Evolutionary conservation across 2,113 vertebrate species (phyloP), one percentile per base, ranked within the genome.

Genomic region (Dicerorhinus sumatrensis): DNA sequence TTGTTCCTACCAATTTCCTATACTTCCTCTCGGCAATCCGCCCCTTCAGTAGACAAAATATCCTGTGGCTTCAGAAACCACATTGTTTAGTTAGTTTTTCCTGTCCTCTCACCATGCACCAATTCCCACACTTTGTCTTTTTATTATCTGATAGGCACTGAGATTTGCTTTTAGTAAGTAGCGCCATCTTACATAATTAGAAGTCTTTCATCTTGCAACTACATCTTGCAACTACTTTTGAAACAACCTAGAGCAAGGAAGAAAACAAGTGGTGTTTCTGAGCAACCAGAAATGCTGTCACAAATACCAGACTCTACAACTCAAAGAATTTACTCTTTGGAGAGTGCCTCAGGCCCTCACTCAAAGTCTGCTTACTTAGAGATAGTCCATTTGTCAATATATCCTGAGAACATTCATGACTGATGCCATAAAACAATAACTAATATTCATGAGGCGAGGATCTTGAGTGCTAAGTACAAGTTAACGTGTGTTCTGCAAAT

Each of bases 121-220:
- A 56, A 17, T 81, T 94, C 56, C 62, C 67, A 62, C 58, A 70
- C 54, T 97, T 90, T 95, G 89, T 81, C 91, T 77, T 75, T 89
- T 89, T 91, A 76, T 94, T 94, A 91, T 96, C 89, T 96, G 85
- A 86, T 93, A 91, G 91, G 62, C 94, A 90, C 75, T 39, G 69
- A 79, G 77, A 75, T 86, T 69, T 75, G 62, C 76, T 97, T 72
- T 97, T 80, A 88, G 75, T 76, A 81, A 88, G 60, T 79, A 83
- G n/a, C 4, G 27, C 25, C 31, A 36, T 72, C 88, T 97, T 95
- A 96, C 81, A 88, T 67, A 97, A 92, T 88, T 65, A 54, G 91
- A 70, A 46, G 65, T 84, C 91, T 95, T 97, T 93, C 65, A 94
- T 95, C 91, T 97, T 80, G 54, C n/a, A 46, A 6, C 65, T 81